Evolutionary conservation across 2,797 vertebrate species (phyloP), one percentile per base, ranked within the genome.

Genomic region (Darevskia mixta): DNA sequence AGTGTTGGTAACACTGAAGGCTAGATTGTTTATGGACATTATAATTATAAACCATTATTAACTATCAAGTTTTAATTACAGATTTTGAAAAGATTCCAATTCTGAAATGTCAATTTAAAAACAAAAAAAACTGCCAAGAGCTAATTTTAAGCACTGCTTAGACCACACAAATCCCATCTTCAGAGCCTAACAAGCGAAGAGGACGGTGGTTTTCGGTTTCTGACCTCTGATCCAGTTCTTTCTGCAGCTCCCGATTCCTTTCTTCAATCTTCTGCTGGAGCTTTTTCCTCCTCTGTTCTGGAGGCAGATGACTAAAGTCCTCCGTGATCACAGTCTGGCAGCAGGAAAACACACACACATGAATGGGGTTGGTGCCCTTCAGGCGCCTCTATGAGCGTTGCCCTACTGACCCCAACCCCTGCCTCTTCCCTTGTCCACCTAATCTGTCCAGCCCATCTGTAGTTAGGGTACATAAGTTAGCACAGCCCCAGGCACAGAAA

Each of bases 151-250:
- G 49, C 43, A 64, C n/a, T 17, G 8, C 58, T 41, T 73, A 58
- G 10, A 27, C n/a, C 45, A 20, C 13, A 20, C 13, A 8, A 27
- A 10, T 18, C 29, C 27, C 38, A 10, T 43, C 15, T 32, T 78
- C 35, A 6, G 20, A 72, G 15, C 49, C 11, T 49, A 49, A 49
- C 49, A 49, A 72, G 35, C 13, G 18, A 72, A 64, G 35, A 72
- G 20, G 18, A 11, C 1, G 3, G 35, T 72, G 43, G 38, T 18
- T 55, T 80, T 77, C 71, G 3, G 6, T 17, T 2, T 92, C 96
- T 90, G 89, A 98, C 98, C 98, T 98, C 97, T 98, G 98, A 94
- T 98, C 98, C 1, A 97, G 94, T 96, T 98, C 98, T 93, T 98
- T 98, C 95, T 98, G 98, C 73, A 98, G 89, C 82, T 98, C 98